Evolutionary conservation across 1,140 invertebrate species (phyloP).

Genomic region (Orussus abietinus): DNA sequence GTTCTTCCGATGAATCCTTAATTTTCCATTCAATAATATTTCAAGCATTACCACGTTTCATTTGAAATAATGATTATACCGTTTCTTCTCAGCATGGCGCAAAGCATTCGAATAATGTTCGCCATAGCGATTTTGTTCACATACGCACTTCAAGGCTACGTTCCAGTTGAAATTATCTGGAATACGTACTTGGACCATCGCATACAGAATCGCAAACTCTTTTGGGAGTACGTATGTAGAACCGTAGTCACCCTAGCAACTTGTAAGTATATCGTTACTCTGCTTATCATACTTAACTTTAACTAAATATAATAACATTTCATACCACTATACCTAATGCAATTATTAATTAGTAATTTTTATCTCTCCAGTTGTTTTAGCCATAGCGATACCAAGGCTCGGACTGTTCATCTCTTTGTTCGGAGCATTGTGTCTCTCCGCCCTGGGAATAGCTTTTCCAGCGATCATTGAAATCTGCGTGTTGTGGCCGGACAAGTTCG

Average conservation of each 20-base stretch:
- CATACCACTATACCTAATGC: too few species aligned
- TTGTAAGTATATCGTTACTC: conserved; percentile 59
- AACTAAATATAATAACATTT: conserved; percentile 7
- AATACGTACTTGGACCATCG: conserved; percentile 63
- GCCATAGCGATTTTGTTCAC: conserved; percentile 85
- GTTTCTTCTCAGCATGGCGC: conserved; percentile 65
- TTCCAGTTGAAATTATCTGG: conserved; percentile 89
- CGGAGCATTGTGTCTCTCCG: conserved; percentile 75
- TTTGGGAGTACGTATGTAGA: conserved; percentile 64
- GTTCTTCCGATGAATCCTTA: too few species aligned
- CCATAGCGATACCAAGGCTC: conserved; percentile 69
- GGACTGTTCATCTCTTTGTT: conserved; percentile 82
- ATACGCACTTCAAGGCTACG: conserved; percentile 91
- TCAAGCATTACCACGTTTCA: too few species aligned
- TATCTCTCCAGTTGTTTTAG: conserved; percentile 64
- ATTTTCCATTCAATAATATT: too few species aligned
- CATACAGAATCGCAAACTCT: conserved; percentile 50
- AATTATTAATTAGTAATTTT: conserved; percentile 50
- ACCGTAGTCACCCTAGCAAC: conserved; percentile 66
- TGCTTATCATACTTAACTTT: neutral
- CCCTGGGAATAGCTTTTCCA: conserved; percentile 79
- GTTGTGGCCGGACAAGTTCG: conserved; percentile 53
- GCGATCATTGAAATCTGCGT: conserved; percentile 74
- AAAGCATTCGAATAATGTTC: conserved; percentile 78
- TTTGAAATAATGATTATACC: conserved; percentile 10